Base-by-base conservation (phyloP, 2,888 invertebrate genomes). In the Beris chalybata region DNA sequence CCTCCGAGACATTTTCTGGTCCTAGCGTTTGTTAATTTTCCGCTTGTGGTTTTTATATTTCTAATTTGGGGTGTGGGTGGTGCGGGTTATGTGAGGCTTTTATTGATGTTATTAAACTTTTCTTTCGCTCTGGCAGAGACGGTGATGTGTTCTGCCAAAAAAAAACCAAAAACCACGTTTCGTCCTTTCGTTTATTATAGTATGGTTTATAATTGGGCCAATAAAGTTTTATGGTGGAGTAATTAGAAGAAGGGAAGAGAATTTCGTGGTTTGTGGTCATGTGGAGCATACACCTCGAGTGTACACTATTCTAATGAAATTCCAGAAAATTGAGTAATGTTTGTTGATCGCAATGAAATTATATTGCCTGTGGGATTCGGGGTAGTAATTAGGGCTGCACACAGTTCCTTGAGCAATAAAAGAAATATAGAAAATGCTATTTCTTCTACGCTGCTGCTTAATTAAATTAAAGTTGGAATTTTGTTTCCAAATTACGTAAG, bases 11-110 rank as follows among this genome's bases (percentile, higher is more conserved):
- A 31, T 29, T 44, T 22, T 65, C 56, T 56, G 48, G 58, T 50
- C 50, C 50, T 59, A 68, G 54, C 68, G 65, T 71, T 72, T 71
- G 75, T 78, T 79, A 79, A 79, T 79, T 79, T 79, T 79, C 78
- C 79, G 79, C 77, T 79, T 75, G 77, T 76, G 77, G 75, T 73
- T 78, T 77, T 78, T 77, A 76, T 76, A 76, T 76, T 77, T 78
- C 74, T 76, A 76, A 78, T 74, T 15, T 45, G 44, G 30, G 53
- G 9, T 47, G 32, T 65, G 29, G 47, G 11, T 55, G 56, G 47
- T 29, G 50, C n/a, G 50, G 50, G 12, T 11, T 22, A n/a, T 50
- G 50, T 61, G 52, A 47, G 47, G 50, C 45, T 56, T 65, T 65
- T 65, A 65, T 56, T 56, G 56, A 65, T 65, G 65, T 65, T 56